A percentile compares a stretch with the other conserved stretches of the same genome.
Evolutionary conservation across 2,113 vertebrate species (phyloP).

Genomic region (Poecilia latipinna): DNA sequence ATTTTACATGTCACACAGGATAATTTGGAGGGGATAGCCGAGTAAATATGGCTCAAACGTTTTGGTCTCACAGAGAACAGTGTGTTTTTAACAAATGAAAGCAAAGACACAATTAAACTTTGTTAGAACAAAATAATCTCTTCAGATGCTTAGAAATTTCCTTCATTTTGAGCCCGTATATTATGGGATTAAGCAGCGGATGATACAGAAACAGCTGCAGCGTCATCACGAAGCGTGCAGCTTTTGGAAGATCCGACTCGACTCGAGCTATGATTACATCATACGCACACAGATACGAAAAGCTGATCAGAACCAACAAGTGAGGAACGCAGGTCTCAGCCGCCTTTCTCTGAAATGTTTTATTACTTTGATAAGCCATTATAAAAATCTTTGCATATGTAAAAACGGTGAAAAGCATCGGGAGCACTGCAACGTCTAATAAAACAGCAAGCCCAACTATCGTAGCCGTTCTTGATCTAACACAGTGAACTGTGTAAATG

Average conservation of each 20-base stretch:
- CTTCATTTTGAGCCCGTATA: slow-evolving; percentile 9
- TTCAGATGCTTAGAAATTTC: background rate
- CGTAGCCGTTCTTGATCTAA: too few species aligned
- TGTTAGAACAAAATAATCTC: background rate
- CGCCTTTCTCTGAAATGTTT: slow-evolving; percentile 29
- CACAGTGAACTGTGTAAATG: too few species aligned
- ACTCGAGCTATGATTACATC: background rate
- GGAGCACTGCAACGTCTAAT: background rate
- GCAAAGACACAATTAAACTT: background rate
- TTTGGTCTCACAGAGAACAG: too few species aligned
- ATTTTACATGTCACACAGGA: too few species aligned
- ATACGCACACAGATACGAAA: background rate
- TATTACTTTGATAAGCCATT: background rate
- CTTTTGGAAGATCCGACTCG: background rate
- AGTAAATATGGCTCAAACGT: too few species aligned
- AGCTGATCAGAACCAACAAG: slow-evolving; percentile 18
- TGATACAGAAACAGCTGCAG: background rate
- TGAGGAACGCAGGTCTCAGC: slow-evolving; percentile 42
- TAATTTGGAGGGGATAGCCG: too few species aligned
- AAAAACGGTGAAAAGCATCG: background rate
- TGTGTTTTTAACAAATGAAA: too few species aligned
- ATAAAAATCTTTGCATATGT: slow-evolving; percentile 30
- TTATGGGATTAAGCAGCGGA: slow-evolving; percentile 13
- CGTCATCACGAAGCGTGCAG: background rate
- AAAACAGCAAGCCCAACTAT: background rate